Evolutionary conservation across 2,888 invertebrate species (phyloP).

Genomic region (Tyria jacobaeae): DNA sequence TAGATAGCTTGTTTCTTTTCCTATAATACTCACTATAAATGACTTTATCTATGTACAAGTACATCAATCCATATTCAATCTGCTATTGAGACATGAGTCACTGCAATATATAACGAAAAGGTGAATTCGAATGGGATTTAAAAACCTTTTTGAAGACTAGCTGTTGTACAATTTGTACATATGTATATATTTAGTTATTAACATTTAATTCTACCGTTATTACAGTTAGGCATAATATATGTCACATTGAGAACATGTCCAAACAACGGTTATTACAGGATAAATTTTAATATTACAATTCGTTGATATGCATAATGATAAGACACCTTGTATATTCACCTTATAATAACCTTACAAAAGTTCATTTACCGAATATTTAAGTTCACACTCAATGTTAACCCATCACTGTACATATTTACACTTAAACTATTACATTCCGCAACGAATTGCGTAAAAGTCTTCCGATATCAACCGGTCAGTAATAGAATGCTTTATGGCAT

Average conservation of each 20-base stretch:
- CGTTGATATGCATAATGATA: slow-evolving; percentile 86
- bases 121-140: neutral
- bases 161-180: slow-evolving; percentile 24
- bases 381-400: slow-evolving; percentile 56
- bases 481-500: neutral
- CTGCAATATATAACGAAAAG: neutral
- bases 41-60: neutral
- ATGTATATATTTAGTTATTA: slow-evolving; percentile 24
- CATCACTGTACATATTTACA: slow-evolving; percentile 81
- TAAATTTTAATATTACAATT: slow-evolving; percentile 72
- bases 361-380: slow-evolving; percentile 58
- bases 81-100: neutral
- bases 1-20: neutral
- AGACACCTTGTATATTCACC: slow-evolving; percentile 84
- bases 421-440: slow-evolving; percentile 38
- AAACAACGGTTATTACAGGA: slow-evolving; percentile 51
- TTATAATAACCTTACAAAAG: slow-evolving; percentile 77
- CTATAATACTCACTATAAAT: neutral
- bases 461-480: slow-evolving; percentile 3
- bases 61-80: neutral
- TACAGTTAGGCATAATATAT: slow-evolving; percentile 42
- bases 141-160: slow-evolving; percentile 28
- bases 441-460: slow-evolving; percentile 21
- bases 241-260: slow-evolving; percentile 49
- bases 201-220: slow-evolving; percentile 33